These are phyloP conservation scores for Myiopsitta monachus DNA, from an alignment of 2,113 vertebrate species.

Conservation along the genomic window DNA sequence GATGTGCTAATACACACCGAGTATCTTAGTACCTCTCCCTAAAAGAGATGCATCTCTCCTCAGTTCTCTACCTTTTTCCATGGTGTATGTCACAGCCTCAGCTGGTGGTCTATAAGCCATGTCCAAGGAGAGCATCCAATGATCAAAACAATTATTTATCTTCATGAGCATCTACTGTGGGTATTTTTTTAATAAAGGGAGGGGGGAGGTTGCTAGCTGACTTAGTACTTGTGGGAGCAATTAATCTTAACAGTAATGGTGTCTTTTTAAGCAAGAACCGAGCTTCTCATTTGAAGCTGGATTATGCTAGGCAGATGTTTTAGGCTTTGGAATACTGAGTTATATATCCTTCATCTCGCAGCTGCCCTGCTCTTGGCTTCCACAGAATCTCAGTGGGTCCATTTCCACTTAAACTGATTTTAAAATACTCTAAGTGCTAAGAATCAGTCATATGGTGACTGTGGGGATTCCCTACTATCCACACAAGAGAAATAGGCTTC, in stretches of 20 bases:
- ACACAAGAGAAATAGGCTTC: not conserved
- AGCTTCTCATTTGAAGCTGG: not conserved
- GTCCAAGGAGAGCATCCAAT: not conserved
- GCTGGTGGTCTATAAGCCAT: not conserved
- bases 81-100: not conserved
- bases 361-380: not conserved
- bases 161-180: not conserved
- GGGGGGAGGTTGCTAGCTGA: not conserved
- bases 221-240: not conserved
- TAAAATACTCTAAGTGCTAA: not conserved
- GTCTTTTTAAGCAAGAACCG: not conserved
- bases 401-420: not conserved
- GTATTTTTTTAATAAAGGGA: not conserved
- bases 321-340: not conserved
- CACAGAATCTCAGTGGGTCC: not conserved
- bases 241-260: not conserved
- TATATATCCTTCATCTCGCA: not conserved
- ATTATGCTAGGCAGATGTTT: not conserved
- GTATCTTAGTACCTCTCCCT: not conserved
- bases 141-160: not conserved
- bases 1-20: not conserved
- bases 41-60: not conserved
- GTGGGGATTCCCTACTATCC: not conserved
- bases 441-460: not conserved
- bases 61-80: not conserved